Base-by-base conservation (phyloP, 23 tunicate species). In the Ciona savignyi region DNA sequence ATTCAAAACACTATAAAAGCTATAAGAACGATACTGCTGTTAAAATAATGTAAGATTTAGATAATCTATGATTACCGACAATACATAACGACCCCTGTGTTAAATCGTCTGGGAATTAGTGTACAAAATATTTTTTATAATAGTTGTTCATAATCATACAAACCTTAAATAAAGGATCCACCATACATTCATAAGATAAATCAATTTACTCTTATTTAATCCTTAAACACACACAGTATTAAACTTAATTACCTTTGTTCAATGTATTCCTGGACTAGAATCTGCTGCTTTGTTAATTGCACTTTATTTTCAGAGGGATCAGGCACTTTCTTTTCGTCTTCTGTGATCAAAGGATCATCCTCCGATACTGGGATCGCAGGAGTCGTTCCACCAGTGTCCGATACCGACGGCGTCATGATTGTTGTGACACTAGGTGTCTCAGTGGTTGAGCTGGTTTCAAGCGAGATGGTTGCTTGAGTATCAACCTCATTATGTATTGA, bases 221-320 rank as follows among this genome's bases (percentile, higher is more conserved):
- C 15, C 20, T 11, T 11, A 15, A 15, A 11, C 19, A 49, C 69
- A 65, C 20, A 9, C 23, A 65, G 27, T 65, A 65, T 65, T 65
- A 9, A 25, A 65, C 61, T 11, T 49, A 49, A 49, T 51, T 66
- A 75, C 87, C 80, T 74, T 51, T 82, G 62, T 68, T 82, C 64
- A 33, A 82, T 82, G 51, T 82, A 82, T 28, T 63, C 70, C 25
- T 66, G 80, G n/a, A 82, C 21, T 67, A 82, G 56, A 23, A 74
- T 82, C 32, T 82, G 73, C 68, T 68, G 34, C 25, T 74, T 67
- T 27, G 85, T 32, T 2, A 70, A 23, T 42, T 73, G 51, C 22
- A 60, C 51, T 34, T 35, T 67, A 2, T 19, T 3, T 2, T 15
- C 32, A 2, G 4, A 19, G 1, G 56, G 56, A 42, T 15, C 15